Conservation (phyloP, 2,888 invertebrate genomes). For the Acrobasis suavella region DNA sequence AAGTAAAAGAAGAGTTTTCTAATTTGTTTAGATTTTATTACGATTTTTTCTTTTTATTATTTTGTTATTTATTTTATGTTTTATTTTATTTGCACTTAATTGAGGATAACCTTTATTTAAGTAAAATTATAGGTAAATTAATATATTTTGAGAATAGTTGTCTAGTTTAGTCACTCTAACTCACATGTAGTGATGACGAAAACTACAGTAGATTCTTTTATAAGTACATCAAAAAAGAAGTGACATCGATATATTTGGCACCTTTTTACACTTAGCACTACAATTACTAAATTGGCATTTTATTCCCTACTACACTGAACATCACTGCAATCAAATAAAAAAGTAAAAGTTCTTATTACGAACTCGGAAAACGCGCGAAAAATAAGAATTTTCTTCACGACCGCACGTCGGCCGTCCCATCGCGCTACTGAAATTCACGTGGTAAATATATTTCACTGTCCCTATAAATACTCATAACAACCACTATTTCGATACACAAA, state of each 20-base stretch:
- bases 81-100: too few species aligned
- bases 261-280: background rate
- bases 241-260: background rate
- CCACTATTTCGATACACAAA: conserved; percentile 1
- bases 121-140: too few species aligned
- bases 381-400: conserved; percentile 34
- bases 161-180: too few species aligned
- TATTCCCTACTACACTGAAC: conserved; percentile 2
- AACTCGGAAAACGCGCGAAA: conserved; percentile 41
- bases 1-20: too few species aligned
- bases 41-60: too few species aligned
- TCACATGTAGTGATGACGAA: too few species aligned
- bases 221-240: too few species aligned
- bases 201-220: too few species aligned
- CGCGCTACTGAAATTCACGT: conserved; percentile 68
- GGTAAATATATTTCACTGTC: conserved; percentile 43
- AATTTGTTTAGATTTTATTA: too few species aligned
- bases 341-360: conserved; percentile 30
- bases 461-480: conserved; percentile 26
- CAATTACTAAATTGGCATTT: background rate
- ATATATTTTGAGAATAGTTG: too few species aligned
- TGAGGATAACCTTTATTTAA: too few species aligned
- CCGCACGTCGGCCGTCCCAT: conserved; percentile 53
- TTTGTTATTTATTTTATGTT: too few species aligned
- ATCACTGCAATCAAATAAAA: conserved; percentile 14